Evolutionary conservation across 2,888 invertebrate species (phyloP), one percentile per base, ranked within the genome.

Genomic region (Spilosoma lubricipeda): DNA sequence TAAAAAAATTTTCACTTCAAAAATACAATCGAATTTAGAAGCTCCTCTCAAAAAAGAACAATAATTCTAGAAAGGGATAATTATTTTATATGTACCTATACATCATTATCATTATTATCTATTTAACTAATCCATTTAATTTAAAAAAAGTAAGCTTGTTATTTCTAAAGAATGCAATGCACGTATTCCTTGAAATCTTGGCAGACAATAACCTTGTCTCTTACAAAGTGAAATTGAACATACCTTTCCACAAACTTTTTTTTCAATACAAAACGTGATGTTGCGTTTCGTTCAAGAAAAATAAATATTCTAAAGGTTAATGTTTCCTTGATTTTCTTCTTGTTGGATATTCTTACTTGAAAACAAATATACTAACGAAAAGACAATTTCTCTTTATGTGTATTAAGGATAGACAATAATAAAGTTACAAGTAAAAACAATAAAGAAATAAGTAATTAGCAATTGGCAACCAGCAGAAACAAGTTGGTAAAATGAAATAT

Each of bases 251-350:
- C 27, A 59, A 59, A 56, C 23, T 23, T 56, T 56, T 45, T 42
- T 52, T 56, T 56, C n/a, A 56, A 56, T 56, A 56, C 52, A n/a
- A 59, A 59, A 59, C 27, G 59, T 59, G 59, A 59, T n/a, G 59
- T 59, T 27, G 59, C 27, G 23, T 11, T 20, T 3, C 23, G 52
- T 23, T 23, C 7, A 8, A 52, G n/a, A 8, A 56, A 56, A n/a
- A 56, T n/a, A 56, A n/a, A 20, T 56, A n/a, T 11, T 56, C 3
- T 56, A n/a, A n/a, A 52, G 52, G 52, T 52, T 56, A 52, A n/a
- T 3, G 3, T 56, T 59, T 27, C 27, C 13, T 13, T 48, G 48
- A 48, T 18, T 36, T 36, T 36, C 8, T 52, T 11, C n/a, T 27
- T n/a, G n/a, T 56, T 56, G n/a, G 56, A 8, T n/a, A 56, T 56